Evolutionary conservation across 1,140 invertebrate genomes (phyloP).

Genomic region (Proctacanthus coquilletti): DNA sequence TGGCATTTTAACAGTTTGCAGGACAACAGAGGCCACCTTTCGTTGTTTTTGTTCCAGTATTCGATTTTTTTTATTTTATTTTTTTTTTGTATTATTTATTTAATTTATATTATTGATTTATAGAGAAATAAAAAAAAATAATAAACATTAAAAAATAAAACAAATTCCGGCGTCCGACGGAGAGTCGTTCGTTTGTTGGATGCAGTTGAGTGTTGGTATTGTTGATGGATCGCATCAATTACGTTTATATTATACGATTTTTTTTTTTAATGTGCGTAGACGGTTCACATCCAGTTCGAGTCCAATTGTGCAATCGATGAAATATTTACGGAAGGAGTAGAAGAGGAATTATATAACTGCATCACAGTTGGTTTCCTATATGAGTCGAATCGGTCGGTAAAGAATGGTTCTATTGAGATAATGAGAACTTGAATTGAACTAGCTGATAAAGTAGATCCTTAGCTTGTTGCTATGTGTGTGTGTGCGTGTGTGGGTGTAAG

Average conservation of each 20-base stretch:
- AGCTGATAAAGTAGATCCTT: not conserved
- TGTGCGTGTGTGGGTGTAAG: no score
- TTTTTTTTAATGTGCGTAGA: not conserved
- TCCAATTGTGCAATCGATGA: not conserved
- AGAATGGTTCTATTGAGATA: slow-evolving; percentile 20
- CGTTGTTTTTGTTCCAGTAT: no score
- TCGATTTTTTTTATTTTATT: no score
- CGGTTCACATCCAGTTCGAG: no score
- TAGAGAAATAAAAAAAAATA: not conserved
- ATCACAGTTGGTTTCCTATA: slow-evolving; percentile 30
- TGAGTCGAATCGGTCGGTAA: slow-evolving; percentile 29
- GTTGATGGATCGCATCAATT: no score
- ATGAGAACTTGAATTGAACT: slow-evolving; percentile 1
- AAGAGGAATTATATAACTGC: slow-evolving; percentile 6
- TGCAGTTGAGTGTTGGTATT: not conserved
- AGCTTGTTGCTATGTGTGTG: not conserved
- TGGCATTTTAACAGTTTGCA: no score
- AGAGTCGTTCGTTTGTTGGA: not conserved
- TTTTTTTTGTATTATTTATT: no score
- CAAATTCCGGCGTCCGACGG: not conserved
- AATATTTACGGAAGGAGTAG: not conserved
- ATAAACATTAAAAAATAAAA: not conserved
- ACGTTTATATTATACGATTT: not conserved
- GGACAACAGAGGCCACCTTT: no score
- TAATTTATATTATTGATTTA: not conserved